Evolutionary conservation across 2,113 vertebrate genomes (phyloP), one percentile per base, ranked within the genome.

Genomic region (Nannobrachium achirus): DNA sequence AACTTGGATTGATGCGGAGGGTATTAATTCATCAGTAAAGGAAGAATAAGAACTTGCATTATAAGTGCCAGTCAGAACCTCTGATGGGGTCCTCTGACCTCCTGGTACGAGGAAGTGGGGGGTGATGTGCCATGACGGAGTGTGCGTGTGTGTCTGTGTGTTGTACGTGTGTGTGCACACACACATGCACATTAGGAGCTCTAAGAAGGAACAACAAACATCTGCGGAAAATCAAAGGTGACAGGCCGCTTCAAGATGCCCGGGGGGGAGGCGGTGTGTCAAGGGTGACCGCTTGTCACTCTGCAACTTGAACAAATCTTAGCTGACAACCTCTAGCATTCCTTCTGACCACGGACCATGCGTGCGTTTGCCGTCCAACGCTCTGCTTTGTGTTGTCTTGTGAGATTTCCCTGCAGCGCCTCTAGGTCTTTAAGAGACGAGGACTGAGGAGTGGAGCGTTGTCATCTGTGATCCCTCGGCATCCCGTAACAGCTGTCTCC

Each of bases 401-500:
- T 53, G 46, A 73, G 75, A 85, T 80, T 78, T 71, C 56, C 69
- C 14, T 19, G 58, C 49, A 76, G 76, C 72, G 15, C 65, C 78
- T 66, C 62, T 42, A 65, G 53, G 72, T 65, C 65, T 59, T 25
- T 50, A 75, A 57, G 72, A 76, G 67, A 77, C 7, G 70, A 57
- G 57, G 52, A 79, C 63, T 10, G 11, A 10, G 66, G 70, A 83
- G 75, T 80, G 69, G 20, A 83, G 75, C 76, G 20, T 55, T 55
- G 63, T 74, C 82, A 56, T 45, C 77, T 63, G 55, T 69, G 87
- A 86, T 86, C 81, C 72, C 69, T 49, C 7, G 46, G 81, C 72
- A 80, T 84, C 79, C 82, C 63, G 68, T 74, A 82, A 85, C 82
- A 80, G 82, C 85, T 77, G 87, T 86, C 82, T 85, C 56, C 46